Conservation (phyloP, 2,888 invertebrate genomes). For the Phasia obesa region DNA sequence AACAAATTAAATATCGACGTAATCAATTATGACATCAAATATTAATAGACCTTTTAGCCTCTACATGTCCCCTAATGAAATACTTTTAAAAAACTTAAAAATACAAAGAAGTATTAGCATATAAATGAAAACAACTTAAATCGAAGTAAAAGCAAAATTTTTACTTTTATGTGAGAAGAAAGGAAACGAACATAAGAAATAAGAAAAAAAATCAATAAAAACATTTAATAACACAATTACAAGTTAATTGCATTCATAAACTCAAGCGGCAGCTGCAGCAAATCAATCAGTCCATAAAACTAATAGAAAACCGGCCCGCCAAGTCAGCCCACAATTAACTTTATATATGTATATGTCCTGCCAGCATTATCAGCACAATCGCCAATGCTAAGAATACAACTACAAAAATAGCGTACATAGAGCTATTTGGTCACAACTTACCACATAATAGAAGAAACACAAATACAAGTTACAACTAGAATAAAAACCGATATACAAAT, state of each 20-base stretch:
- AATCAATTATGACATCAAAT: slow-evolving; percentile 65
- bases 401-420: too few species aligned
- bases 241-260: slow-evolving; percentile 24
- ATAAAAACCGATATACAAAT: neutral
- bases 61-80: slow-evolving; percentile 16
- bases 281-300: neutral
- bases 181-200: neutral
- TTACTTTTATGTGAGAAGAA: neutral
- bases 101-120: slow-evolving; percentile 17
- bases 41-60: slow-evolving; percentile 37
- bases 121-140: neutral
- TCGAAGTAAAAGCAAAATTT: neutral
- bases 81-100: slow-evolving; percentile 4
- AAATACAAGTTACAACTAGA: too few species aligned
- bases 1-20: slow-evolving; percentile 44
- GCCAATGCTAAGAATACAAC: neutral
- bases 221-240: slow-evolving; percentile 50
- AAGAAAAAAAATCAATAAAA: slow-evolving; percentile 46
- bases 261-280: neutral
- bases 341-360: neutral
- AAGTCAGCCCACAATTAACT: neutral
- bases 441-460: neutral
- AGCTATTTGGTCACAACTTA: neutral
- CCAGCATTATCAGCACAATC: neutral
- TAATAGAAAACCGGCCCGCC: neutral